Conservation (phyloP, 2,113 vertebrate species). For the Equus przewalskii region DNA sequence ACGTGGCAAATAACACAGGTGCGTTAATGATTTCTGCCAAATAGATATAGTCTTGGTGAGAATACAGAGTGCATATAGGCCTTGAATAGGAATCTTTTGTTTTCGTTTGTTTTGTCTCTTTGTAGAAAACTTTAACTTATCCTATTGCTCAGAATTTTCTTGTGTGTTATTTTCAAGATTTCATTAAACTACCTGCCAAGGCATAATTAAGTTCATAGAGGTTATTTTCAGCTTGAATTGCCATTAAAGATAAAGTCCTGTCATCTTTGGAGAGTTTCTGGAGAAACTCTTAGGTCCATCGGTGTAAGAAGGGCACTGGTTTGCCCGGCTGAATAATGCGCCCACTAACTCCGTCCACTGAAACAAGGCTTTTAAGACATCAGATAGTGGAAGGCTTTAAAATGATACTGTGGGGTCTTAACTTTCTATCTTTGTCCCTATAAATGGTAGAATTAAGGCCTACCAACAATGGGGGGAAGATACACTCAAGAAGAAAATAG, state of each 20-base stretch:
- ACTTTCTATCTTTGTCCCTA: background rate
- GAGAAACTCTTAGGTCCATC: background rate
- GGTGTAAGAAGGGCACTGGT: background rate
- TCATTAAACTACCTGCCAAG: slow-evolving; percentile 20
- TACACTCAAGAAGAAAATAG: background rate
- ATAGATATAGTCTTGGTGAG: background rate
- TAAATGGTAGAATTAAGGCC: background rate
- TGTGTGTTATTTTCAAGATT: background rate
- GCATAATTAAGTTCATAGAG: background rate
- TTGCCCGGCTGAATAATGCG: background rate
- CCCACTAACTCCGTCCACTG: background rate
- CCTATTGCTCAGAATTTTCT: background rate
- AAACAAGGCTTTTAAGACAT: background rate
- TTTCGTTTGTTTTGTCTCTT: background rate
- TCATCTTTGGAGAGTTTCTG: background rate
- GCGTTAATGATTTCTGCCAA: background rate
- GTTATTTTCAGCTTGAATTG: background rate
- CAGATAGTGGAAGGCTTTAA: background rate
- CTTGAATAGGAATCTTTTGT: background rate
- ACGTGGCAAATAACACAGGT: background rate
- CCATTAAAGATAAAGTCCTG: background rate
- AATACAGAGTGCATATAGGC: background rate
- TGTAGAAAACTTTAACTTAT: background rate
- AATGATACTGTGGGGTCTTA: background rate
- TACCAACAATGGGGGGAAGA: background rate